These are phyloP conservation scores for Neolamprologus sp. DNA, from an alignment of 2,113 vertebrate species.

Conservation along the genomic window DNA sequence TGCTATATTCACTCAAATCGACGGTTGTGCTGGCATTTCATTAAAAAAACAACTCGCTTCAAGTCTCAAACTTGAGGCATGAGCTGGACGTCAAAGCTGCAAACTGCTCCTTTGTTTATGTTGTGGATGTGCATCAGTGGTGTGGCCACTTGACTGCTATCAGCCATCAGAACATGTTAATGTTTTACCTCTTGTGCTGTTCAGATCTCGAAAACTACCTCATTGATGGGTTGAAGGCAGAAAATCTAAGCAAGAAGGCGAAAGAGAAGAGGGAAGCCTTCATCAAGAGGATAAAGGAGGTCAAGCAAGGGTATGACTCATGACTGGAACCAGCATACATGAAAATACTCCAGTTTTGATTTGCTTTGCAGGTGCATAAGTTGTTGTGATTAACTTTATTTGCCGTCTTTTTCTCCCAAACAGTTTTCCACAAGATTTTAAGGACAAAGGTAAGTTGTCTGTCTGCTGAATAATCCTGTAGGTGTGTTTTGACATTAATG, in stretches of 20 bases:
- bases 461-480: not conserved
- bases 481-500: not conserved
- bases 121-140: not conserved
- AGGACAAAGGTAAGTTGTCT: conserved; percentile 78
- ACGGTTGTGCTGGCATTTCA: not conserved
- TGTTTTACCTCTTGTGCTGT: not conserved
- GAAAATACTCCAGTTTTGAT: not conserved
- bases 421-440: conserved; percentile 82
- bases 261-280: conserved; percentile 85
- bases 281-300: conserved; percentile 85
- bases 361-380: not conserved
- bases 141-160: not conserved
- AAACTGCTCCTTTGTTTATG: not conserved
- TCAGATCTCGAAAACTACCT: conserved; percentile 86
- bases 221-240: conserved; percentile 80
- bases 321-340: not conserved
- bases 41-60: not conserved
- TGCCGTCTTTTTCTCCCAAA: conserved; percentile 37
- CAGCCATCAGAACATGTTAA: not conserved
- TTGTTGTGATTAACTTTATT: not conserved
- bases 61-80: not conserved
- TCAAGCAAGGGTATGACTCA: conserved; percentile 65
- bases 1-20: not conserved
- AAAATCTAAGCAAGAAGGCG: conserved; percentile 88
- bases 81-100: not conserved